These are phyloP conservation scores for Lanistes nyassanus DNA, from an alignment of 1,140 invertebrate species.

Conservation along the genomic window DNA sequence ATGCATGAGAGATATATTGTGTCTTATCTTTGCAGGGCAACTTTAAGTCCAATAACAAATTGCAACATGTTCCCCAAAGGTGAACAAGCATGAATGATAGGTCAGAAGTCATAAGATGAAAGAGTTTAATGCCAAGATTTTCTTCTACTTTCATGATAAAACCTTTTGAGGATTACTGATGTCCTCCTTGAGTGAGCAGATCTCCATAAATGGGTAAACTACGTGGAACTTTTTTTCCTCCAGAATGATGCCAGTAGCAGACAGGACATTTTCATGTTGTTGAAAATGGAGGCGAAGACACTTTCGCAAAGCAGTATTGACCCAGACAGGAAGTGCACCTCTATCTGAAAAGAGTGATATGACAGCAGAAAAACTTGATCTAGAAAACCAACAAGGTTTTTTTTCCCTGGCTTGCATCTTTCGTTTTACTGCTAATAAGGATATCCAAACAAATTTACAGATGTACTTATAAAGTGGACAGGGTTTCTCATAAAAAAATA, in stretches of 20 bases:
- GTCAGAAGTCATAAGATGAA: neutral
- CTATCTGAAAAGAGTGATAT: neutral
- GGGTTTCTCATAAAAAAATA: neutral
- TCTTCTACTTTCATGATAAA: neutral
- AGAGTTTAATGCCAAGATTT: neutral
- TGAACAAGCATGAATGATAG: too few relatives aligned
- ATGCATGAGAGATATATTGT: neutral
- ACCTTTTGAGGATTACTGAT: conserved; percentile 38
- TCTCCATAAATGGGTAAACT: conserved; percentile 37
- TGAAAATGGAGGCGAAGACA: conserved; percentile 39
- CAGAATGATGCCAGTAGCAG: conserved; percentile 36
- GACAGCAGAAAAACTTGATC: neutral
- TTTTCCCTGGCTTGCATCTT: too few relatives aligned
- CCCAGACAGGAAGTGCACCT: conserved; percentile 25
- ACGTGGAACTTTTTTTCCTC: conserved; percentile 41
- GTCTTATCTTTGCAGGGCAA: too few relatives aligned
- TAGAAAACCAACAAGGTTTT: neutral
- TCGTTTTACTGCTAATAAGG: too few relatives aligned
- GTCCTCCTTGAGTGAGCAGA: conserved; percentile 44
- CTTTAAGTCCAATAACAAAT: too few relatives aligned
- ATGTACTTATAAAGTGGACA: neutral
- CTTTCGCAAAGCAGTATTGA: conserved; percentile 36
- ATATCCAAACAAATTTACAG: neutral
- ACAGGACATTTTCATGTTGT: conserved; percentile 37
- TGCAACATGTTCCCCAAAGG: too few relatives aligned